Evolutionary conservation across 2,888 invertebrate genomes (phyloP).

Genomic region (Xylocampa areola): DNA sequence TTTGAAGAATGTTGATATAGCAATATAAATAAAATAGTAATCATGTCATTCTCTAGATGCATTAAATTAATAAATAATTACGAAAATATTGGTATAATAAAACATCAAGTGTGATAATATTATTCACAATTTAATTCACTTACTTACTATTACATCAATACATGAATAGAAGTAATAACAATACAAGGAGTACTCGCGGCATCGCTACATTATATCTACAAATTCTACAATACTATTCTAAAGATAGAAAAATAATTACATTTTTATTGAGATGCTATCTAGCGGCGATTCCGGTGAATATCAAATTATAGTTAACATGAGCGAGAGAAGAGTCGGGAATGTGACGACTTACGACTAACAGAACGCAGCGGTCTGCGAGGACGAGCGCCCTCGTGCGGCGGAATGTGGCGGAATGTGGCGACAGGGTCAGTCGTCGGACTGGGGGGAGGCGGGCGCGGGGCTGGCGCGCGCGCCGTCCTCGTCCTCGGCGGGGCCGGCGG

Average conservation of each 20-base stretch:
- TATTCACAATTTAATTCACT: conserved; percentile 19
- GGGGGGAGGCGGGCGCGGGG: conserved; percentile 5
- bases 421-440: conserved; percentile 32
- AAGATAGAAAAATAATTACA: conserved; percentile 40
- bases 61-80: too few species aligned
- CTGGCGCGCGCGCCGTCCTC: conserved; percentile 5
- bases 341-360: neutral
- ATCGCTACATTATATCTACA: conserved; percentile 32
- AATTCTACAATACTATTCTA: conserved; percentile 27
- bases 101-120: neutral
- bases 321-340: neutral
- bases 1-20: too few species aligned
- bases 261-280: conserved; percentile 20
- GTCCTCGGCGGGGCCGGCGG: conserved; percentile 3
- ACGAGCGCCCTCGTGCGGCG: neutral
- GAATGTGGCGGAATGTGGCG: neutral
- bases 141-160: conserved; percentile 5
- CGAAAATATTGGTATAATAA: conserved; percentile 1
- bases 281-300: too few species aligned
- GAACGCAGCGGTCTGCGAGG: neutral
- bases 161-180: conserved; percentile 15
- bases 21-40: too few species aligned
- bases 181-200: conserved; percentile 9
- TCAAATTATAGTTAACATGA: too few species aligned
- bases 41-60: too few species aligned